Conservation (phyloP, 2,113 vertebrate species). For the Amphilophus citrinellus region DNA sequence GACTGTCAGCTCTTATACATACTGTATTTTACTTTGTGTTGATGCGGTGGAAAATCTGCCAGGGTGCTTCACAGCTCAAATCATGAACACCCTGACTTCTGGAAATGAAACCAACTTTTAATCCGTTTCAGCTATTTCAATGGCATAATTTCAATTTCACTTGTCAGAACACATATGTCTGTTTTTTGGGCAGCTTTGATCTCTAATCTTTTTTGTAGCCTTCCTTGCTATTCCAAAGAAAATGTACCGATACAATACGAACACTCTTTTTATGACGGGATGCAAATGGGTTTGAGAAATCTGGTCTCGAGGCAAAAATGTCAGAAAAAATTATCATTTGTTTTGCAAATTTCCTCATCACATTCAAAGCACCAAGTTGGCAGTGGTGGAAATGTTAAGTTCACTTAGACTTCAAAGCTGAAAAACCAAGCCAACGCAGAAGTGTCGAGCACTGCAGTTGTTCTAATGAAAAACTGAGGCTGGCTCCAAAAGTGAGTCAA, state of each 20-base stretch:
- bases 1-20: not conserved
- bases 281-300: not conserved
- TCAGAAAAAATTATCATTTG: not conserved
- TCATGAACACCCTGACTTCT: not conserved
- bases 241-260: not conserved
- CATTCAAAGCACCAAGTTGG: not conserved
- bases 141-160: slow-evolving; percentile 16
- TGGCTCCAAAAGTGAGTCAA: not conserved
- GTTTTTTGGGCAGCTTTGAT: not conserved
- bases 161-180: slow-evolving; percentile 3
- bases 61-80: not conserved
- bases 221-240: slow-evolving; percentile 4
- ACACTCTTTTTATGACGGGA: not conserved
- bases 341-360: not conserved
- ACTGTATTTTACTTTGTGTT: not conserved
- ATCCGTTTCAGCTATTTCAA: not conserved
- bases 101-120: slow-evolving; percentile 6
- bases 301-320: not conserved
- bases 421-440: not conserved
- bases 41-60: slow-evolving; percentile 11
- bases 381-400: not conserved
- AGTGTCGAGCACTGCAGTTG: not conserved
- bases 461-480: not conserved
- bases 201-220: not conserved
- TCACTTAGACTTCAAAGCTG: not conserved